Base-by-base conservation (phyloP, 2,797 vertebrate genomes). In the Paedocypris micromegethes region DNA sequence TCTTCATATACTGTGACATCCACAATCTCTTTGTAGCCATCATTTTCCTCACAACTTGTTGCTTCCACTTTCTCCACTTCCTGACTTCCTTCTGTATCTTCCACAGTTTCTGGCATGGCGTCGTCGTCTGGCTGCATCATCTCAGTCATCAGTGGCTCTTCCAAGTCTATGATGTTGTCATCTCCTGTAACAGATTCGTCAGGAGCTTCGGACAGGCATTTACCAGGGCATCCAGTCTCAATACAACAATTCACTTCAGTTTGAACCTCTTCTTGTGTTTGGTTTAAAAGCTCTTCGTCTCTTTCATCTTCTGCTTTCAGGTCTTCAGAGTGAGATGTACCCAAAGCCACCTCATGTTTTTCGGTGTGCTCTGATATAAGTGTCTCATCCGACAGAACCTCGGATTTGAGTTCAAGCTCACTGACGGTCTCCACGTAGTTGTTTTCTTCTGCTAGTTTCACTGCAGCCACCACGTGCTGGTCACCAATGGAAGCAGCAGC, bases 401-500 rank as follows among this genome's bases (percentile, higher is more conserved):
- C 53, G 3, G 55, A 62, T 23, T 64, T 1, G 0, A 42, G 41
- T 52, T 53, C 60, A 3, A 61, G 7, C 3, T 40, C 59, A 39
- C 63, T 70, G 68, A 63, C 23, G 52, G 3, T 63, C 23, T 70
- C 42, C 8, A 9, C 3, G n/a, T 7, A 55, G 44, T n/a, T 55
- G 6, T 65, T 59, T 40, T 73, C 67, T 45, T 82, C 79, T 3
- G 73, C 63, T n/a, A 77, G 53, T 41, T 1, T 78, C 60, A 81
- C 68, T 38, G 74, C 65, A 2, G 66, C 40, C 40, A 77, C 66
- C 52, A 78, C 46, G 46, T 59, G 73, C 0, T 47, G 72, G 7
- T 86, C 84, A 0, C 71, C 78, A 3, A 83, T 76, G 5, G 86
- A 86, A 9, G 83, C 83, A n/a, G 83, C 83, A 0, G 85, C 83